These are phyloP conservation scores for Plagodis pulveraria DNA, from an alignment of 2,888 invertebrate species.

Conservation along the genomic window DNA sequence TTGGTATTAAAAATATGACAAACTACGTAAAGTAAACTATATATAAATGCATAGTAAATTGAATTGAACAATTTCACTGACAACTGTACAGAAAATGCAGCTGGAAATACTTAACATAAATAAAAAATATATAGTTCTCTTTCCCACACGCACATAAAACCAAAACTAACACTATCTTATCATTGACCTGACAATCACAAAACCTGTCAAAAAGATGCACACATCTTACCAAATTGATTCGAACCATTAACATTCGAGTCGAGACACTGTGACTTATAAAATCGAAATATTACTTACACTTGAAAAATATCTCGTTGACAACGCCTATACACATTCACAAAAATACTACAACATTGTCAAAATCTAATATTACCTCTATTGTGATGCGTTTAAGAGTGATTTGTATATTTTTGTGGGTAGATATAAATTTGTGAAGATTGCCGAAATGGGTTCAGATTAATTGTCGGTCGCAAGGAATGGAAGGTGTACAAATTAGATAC, in stretches of 20 bases:
- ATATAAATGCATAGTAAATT: too few species aligned
- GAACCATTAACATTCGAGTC: slow-evolving; percentile 74
- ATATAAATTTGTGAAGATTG: slow-evolving; percentile 41
- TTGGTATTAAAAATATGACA: too few species aligned
- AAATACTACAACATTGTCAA: slow-evolving; percentile 5
- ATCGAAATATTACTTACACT: slow-evolving; percentile 65
- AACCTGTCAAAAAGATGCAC: slow-evolving; percentile 50
- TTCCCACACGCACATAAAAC: slow-evolving; percentile 21
- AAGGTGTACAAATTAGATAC: slow-evolving; percentile 80
- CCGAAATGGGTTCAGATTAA: slow-evolving; percentile 77
- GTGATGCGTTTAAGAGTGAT: slow-evolving; percentile 6
- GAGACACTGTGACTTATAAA: slow-evolving; percentile 72
- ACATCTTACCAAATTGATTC: slow-evolving; percentile 69
- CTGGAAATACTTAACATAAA: too few species aligned
- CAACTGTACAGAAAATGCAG: too few species aligned
- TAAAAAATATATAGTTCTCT: slow-evolving; percentile 1
- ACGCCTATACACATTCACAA: slow-evolving; percentile 55
- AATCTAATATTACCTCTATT: slow-evolving; percentile 35
- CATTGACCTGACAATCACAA: slow-evolving; percentile 40
- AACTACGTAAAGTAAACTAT: too few species aligned
- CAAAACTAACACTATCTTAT: slow-evolving; percentile 37
- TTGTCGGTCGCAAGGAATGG: slow-evolving; percentile 61
- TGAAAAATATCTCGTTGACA: slow-evolving; percentile 75
- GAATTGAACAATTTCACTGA: too few species aligned
- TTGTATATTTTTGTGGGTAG: not conserved